Evolutionary conservation across 2,113 vertebrate species (phyloP), one percentile per base, ranked within the genome.

Genomic region (Hemichromis elongatus): DNA sequence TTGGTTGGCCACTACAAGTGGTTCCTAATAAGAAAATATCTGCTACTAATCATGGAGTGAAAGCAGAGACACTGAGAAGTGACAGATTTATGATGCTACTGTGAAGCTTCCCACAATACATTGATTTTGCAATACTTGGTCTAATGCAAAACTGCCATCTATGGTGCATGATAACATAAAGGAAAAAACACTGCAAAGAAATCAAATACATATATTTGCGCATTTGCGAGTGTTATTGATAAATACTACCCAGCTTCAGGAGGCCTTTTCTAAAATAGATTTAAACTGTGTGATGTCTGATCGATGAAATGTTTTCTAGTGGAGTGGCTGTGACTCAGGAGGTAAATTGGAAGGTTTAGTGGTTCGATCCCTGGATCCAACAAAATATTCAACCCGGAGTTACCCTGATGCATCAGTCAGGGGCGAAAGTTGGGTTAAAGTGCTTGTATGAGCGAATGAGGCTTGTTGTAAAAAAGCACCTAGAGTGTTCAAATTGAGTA

Each of bases 121-220:
- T 19, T 12, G 16, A 75, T 50, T 30, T 0, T 75, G 26, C 26
- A 19, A 50, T 50, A 50, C 26, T 75, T 3, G 42, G 30, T 30
- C 24, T 70, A 30, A 75, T 75, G 68, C 68, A 50, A 75, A 50
- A n/a, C 24, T 12, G 24, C 30, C 0, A 0, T 50, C 42, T 30
- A 12, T 0, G 24, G 6, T 0, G 16, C 45, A 5, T 10, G 16
- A 8, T 45, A 50, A 50, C 26, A 50, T 30, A 50, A 50, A 1
- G 3, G 1, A 12, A 19, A 73, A 73, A 19, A 0, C 40, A 28
- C 42, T 19, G 42, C 24, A 47, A 50, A 7, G 68, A 73, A 73
- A 47, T 73, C 0, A 73, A 0, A 28, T 47, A 28, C 24, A 47
- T 0, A 28, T 73, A 73, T 73, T 73, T 26, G 26, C 5, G 3